Evolutionary conservation across 2,888 invertebrate genomes (phyloP).

Genomic region (Rhopalosiphum nymphaeae): DNA sequence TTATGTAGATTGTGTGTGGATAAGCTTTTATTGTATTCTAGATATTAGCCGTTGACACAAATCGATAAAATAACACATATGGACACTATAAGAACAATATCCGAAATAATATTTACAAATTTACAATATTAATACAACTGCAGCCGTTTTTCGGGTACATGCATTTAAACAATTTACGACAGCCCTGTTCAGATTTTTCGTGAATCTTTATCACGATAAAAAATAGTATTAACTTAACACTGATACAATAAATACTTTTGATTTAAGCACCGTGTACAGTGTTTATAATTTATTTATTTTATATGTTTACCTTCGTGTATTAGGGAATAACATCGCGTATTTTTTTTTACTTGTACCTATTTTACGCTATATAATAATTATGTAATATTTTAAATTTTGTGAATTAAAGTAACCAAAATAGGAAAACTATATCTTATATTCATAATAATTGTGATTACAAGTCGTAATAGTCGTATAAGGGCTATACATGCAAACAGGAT

Average conservation of each 20-base stretch:
- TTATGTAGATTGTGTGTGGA: neutral
- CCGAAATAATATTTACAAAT: constrained; percentile 2
- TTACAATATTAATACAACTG: neutral
- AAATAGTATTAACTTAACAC: neutral
- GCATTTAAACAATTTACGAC: neutral
- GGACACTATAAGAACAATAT: neutral
- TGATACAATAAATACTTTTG: neutral
- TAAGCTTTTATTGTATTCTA: neutral
- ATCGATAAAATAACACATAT: neutral
- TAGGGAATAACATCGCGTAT: neutral
- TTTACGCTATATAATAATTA: neutral
- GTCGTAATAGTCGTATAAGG: neutral
- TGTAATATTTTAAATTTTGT: neutral
- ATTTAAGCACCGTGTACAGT: neutral
- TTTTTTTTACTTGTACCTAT: neutral
- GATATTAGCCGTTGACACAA: neutral
- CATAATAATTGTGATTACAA: neutral
- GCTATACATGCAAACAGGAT: neutral
- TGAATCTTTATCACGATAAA: neutral
- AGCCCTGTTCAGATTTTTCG: neutral
- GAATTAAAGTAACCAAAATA: neutral
- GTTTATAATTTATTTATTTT: neutral
- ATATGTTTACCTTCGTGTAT: no score
- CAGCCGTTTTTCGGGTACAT: neutral
- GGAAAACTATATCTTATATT: neutral